Base-by-base conservation (phyloP, 2,888 invertebrate genomes). In the Drosophila nigricruria region DNA sequence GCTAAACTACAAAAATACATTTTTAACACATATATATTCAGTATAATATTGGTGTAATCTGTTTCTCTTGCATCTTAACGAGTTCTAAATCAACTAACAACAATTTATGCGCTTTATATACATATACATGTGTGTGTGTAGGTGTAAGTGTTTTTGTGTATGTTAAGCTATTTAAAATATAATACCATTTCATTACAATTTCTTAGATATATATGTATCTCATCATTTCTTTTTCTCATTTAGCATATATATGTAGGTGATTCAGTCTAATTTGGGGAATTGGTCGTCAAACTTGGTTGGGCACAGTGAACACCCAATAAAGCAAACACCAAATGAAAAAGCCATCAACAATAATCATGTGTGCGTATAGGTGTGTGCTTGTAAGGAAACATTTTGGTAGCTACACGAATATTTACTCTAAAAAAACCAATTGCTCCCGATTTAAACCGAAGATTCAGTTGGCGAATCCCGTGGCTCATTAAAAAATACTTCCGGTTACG, bases 191-290 rank as follows among this genome's bases (percentile, higher is more conserved):
- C 49, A 75, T 77, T 77, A 70, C 61, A 77, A 60, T 74, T 71
- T 73, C 50, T 56, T 81, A 73, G 16, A 30, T 73, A 72, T 67
- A 76, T 12, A 12, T 42, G 12, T 14, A 16, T 23, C 1, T 16
- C 60, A 78, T 70, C 56, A 47, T 76, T 73, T 75, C 63, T 76
- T 38, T 43, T 32, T 27, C 14, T 14, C 20, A 70, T 71, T 68
- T 47, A 67, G 56, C 81, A 82, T 83, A 82, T 71, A 79, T 64
- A 65, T 50, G 58, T 79, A 82, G 80, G 73, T 79, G 85, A 88
- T 90, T 91, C 91, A 91, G 91, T 91, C 91, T 91, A 91, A 89
- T 90, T 88, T 77, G 74, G 85, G 83, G 85, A 85, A 82, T 91
- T 91, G 91, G 91, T 91, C 91, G 74, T 81, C 68, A 79, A 89